Evolutionary conservation across 2,797 vertebrate species (phyloP).

Genomic region (Enteromius unitaeniatus): DNA sequence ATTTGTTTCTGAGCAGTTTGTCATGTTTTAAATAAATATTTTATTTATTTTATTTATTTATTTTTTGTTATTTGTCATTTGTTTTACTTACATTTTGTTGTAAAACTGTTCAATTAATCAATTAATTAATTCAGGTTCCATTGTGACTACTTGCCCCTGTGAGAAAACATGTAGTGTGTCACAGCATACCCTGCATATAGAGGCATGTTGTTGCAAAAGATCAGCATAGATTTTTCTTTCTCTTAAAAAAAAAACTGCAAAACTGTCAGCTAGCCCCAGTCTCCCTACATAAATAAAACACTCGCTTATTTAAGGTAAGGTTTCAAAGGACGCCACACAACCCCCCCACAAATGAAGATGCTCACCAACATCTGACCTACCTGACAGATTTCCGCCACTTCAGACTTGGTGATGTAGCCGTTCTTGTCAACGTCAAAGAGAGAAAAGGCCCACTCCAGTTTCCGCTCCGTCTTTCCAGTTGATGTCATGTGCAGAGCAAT

Average conservation of each 20-base stretch:
- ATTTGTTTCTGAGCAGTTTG: background rate
- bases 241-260: background rate
- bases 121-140: background rate
- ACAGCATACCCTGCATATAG: background rate
- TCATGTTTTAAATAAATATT: background rate
- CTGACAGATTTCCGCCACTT: conserved; percentile 83
- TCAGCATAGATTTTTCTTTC: background rate
- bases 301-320: background rate
- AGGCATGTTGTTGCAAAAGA: background rate
- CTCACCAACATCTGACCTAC: conserved; percentile 66
- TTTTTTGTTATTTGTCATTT: background rate
- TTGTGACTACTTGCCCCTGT: background rate
- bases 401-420: conserved; percentile 84
- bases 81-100: background rate
- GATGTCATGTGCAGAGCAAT: conserved; percentile 86
- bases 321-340: conserved; percentile 2
- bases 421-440: conserved; percentile 86
- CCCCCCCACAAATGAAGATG: background rate
- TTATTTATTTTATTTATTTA: background rate
- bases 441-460: conserved; percentile 86
- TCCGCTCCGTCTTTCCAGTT: conserved; percentile 78
- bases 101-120: background rate
- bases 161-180: background rate
- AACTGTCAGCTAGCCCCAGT: background rate
- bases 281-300: background rate